A percentile compares a stretch with the other conserved stretches of the same genome.
Evolutionary conservation across 2,797 vertebrate species (phyloP).

Genomic region (Macrochelys suwanniensis): DNA sequence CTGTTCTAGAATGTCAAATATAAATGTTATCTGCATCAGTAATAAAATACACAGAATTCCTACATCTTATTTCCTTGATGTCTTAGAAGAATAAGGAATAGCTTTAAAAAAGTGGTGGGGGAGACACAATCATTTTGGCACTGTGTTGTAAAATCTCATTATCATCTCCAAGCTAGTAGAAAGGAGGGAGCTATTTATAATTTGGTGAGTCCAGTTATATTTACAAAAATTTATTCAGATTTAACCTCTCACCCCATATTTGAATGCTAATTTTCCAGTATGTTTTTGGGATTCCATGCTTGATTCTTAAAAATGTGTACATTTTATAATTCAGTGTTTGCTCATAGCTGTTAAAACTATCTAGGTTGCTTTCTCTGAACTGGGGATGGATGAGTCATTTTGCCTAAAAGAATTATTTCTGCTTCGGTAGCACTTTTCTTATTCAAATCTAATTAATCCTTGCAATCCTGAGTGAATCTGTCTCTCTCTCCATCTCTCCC

Average conservation of each 20-base stretch:
- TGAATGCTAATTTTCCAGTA: constrained; percentile 58
- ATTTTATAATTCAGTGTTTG: constrained; percentile 22
- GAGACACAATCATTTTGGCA: constrained; percentile 14
- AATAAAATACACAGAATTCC: constrained; percentile 67
- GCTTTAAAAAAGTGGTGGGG: constrained; percentile 15
- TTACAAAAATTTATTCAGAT: constrained; percentile 60
- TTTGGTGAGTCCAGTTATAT: constrained; percentile 70
- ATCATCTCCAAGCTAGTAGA: constrained; percentile 52
- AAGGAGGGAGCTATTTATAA: constrained; percentile 68
- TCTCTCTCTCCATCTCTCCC: neutral
- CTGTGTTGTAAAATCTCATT: constrained; percentile 39
- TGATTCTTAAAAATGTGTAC: constrained; percentile 49
- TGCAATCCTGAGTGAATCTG: neutral
- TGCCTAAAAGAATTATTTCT: constrained; percentile 56
- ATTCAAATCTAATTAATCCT: neutral
- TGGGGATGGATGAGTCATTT: constrained; percentile 43
- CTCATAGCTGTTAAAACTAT: constrained; percentile 30
- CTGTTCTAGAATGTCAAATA: constrained; percentile 77
- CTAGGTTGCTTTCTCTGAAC: neutral
- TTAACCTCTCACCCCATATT: constrained; percentile 21
- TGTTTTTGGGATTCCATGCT: constrained; percentile 26
- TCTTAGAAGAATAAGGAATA: constrained; percentile 54
- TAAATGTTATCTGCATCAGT: constrained; percentile 70
- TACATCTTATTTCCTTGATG: constrained; percentile 48
- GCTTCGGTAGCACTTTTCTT: constrained; percentile 23